Percentiles rank a stretch among this genome's conserved stretches.
Evolutionary conservation across 2,113 vertebrate genomes (phyloP).

Genomic region (Nyctibius bracteatus): DNA sequence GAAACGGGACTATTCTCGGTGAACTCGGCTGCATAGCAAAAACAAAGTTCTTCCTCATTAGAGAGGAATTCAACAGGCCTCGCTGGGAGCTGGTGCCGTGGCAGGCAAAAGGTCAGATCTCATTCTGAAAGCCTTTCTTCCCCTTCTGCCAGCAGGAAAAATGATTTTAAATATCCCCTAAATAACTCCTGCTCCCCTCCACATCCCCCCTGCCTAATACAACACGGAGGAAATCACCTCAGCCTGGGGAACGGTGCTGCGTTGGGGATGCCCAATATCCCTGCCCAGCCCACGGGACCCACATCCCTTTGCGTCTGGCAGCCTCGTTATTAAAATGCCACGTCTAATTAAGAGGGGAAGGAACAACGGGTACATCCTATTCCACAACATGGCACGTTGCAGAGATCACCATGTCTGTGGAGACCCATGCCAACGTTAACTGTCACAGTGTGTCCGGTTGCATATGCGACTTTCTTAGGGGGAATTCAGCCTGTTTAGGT

Average conservation of each 20-base stretch:
- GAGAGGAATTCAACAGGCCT: not conserved
- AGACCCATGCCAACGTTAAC: not conserved
- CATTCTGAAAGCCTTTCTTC: not conserved
- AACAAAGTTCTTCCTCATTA: constrained; percentile 30
- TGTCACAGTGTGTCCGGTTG: accelerated
- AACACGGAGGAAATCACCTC: not conserved
- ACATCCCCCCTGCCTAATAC: not conserved
- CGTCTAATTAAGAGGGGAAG: not conserved
- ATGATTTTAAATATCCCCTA: not conserved
- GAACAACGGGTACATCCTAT: not conserved
- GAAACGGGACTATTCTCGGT: not conserved
- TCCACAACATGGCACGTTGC: accelerated
- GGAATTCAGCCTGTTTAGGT: not conserved
- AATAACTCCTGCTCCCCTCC: not conserved
- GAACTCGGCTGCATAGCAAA: accelerated
- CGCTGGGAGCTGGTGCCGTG: not conserved
- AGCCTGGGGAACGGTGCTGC: accelerated
- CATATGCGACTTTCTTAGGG: not conserved
- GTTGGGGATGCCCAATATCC: not conserved
- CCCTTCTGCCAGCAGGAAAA: not conserved
- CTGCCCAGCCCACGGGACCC: not conserved
- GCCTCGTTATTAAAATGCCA: not conserved
- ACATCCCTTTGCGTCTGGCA: not conserved
- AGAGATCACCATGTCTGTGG: not conserved
- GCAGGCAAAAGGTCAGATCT: not conserved